Base-by-base conservation (phyloP, 2,888 invertebrate species). In the Diaprepes abbreviatus region DNA sequence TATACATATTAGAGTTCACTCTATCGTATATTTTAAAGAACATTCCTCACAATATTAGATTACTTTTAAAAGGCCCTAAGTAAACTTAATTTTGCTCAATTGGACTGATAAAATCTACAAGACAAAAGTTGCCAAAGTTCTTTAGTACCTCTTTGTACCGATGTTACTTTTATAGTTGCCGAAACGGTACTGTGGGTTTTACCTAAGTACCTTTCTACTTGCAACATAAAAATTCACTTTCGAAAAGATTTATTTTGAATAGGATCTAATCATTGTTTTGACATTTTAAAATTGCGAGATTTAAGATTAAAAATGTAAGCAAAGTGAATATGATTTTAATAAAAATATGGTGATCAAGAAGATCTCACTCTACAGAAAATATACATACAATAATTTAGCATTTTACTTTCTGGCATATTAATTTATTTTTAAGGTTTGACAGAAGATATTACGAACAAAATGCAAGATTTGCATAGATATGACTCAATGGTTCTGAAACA, bases 81-180 rank as follows among this genome's bases (percentile, higher is more conserved):
- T 60, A 43, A 50, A 59, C 64, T 65, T 28, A 58, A 52, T 52
- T 58, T 65, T 65, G 69, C 69, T 59, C 69, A 70, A 65, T 70
- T 70, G 69, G 19, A 9, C 54, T 17, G 69, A 70, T 65, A 70
- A 59, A 40, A 70, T 70, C 69, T 70, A 31, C 57, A 14, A 68
- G 38, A 35, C 17, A 28, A 54, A 59, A 60, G 28, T 68, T 55
- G 60, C 54, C 17, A 68, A 68, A 55, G 55, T 55, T 68, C 60
- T 68, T 57, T 54, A 16, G 68, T 65, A 59, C 17, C 14, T 45
- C 54, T 58, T 60, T 66, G 70, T 69, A 52, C 36, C 64, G 64
- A 31, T 52, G 10, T 40, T 17, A 7, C 70, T 70, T 70, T 70
- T 65, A 65, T 45, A 35, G 24, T 35, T 60, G 48, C 70, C 70